Percentiles rank a stretch among this genome's conserved stretches.
Evolutionary conservation across 2,888 invertebrate species (phyloP).

Genomic region (Volucella inflata): DNA sequence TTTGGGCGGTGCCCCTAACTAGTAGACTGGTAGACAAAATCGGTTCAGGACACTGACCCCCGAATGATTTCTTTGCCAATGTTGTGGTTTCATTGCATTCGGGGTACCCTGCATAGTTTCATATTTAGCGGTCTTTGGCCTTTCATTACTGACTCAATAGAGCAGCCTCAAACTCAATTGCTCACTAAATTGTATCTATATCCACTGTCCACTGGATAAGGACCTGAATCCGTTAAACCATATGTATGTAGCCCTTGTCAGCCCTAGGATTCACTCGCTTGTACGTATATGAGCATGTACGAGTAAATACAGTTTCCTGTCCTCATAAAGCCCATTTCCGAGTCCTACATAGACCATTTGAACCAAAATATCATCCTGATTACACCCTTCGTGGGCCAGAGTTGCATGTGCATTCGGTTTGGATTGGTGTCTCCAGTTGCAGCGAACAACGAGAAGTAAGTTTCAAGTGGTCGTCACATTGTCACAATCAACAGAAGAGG

Average conservation of each 20-base stretch:
- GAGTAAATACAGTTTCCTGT: conserved; percentile 1
- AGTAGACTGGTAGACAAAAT: too few species aligned
- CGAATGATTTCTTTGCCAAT: conserved; percentile 44
- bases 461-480: conserved; percentile 69
- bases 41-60: neutral
- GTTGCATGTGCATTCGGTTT: conserved; percentile 8
- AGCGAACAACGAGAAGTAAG: conserved; percentile 8
- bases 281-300: conserved; percentile 4
- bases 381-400: conserved; percentile 20
- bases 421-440: conserved; percentile 31
- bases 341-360: conserved; percentile 53
- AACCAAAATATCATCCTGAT: conserved; percentile 66
- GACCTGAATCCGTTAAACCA: conserved; percentile 54
- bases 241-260: too few species aligned
- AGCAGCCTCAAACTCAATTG: neutral
- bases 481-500: conserved; percentile 66
- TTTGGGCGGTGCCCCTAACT: too few species aligned
- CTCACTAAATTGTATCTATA: conserved; percentile 22
- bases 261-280: neutral
- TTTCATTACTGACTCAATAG: neutral
- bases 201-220: conserved; percentile 32
- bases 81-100: conserved; percentile 26
- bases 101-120: conserved; percentile 27
- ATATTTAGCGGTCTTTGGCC: conserved; percentile 25
- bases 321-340: conserved; percentile 52